A percentile compares a stretch with the other conserved stretches of the same genome.
phyloP scores from a whole-genome alignment of 2,113 vertebrate genomes.

The Nanorana parkeri region DNA sequence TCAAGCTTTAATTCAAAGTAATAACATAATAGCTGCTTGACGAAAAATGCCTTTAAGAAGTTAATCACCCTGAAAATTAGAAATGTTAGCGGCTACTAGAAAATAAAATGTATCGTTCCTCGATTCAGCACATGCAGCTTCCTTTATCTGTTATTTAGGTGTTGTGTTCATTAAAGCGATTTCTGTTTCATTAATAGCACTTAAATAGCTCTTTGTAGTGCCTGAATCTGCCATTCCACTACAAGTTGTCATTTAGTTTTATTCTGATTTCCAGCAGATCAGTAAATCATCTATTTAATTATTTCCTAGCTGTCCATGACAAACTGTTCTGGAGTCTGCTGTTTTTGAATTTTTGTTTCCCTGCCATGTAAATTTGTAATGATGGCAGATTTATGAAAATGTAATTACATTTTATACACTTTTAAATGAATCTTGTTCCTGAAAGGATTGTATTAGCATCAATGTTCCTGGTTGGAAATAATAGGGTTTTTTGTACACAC shows the following conservation, averaged over 20 bases:
- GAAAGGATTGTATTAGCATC: neutral
- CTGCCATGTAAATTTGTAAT: neutral
- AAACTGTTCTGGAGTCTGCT: constrained; percentile 1
- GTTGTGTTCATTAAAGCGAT: constrained; percentile 37
- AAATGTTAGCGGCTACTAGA: constrained; percentile 56
- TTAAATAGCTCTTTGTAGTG: constrained; percentile 37
- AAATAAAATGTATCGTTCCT: constrained; percentile 51
- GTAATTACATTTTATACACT: constrained; percentile 17
- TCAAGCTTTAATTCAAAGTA: constrained; percentile 57
- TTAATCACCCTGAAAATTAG: constrained; percentile 58
- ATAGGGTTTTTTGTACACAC: too few relatives aligned
- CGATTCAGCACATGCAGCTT: constrained; percentile 18
- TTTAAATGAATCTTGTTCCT: neutral
- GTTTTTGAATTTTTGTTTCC: neutral
- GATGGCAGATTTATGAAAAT: constrained; percentile 11
- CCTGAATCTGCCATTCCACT: neutral
- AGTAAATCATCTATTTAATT: constrained; percentile 46
- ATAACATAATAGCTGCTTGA: constrained; percentile 52
- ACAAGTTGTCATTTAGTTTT: neutral
- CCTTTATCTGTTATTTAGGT: constrained; percentile 40
- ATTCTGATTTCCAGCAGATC: constrained; percentile 11
- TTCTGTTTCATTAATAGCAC: constrained; percentile 51
- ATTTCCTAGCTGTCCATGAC: constrained; percentile 34
- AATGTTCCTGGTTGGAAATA: neutral
- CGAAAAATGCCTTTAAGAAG: constrained; percentile 50